A percentile compares a stretch with the other conserved stretches of the same genome.
phyloP scores from a whole-genome alignment of 2,797 vertebrate species.

The Anguilla pacifica region DNA sequence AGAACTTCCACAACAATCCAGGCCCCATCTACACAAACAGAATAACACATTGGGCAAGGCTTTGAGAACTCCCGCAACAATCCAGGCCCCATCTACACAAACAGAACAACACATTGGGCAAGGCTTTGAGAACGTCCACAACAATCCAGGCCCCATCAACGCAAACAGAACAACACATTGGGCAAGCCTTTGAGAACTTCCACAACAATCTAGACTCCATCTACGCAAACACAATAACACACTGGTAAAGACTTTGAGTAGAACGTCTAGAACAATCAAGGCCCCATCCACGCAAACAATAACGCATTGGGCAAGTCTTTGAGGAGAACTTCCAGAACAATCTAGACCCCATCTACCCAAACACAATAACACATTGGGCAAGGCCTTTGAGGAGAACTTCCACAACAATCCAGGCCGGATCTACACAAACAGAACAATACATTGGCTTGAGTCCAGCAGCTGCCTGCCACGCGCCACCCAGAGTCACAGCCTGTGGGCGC shows the following conservation, averaged over 20 bases:
- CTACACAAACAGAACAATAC: slow-evolving; percentile 67
- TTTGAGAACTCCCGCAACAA: slow-evolving; percentile 76
- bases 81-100: slow-evolving; percentile 74
- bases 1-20: slow-evolving; percentile 77
- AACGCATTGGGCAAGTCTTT: slow-evolving; percentile 66
- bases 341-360: slow-evolving; percentile 74
- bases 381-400: slow-evolving; percentile 74
- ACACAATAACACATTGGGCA: slow-evolving; percentile 61
- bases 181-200: slow-evolving; percentile 75
- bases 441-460: background rate
- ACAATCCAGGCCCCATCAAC: slow-evolving; percentile 77
- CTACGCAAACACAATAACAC: slow-evolving; percentile 67
- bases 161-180: slow-evolving; percentile 61
- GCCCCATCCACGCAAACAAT: slow-evolving; percentile 74
- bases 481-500: background rate
- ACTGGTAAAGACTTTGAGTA: slow-evolving; percentile 68
- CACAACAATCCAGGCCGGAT: slow-evolving; percentile 77
- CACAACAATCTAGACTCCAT: slow-evolving; percentile 78
- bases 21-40: slow-evolving; percentile 74
- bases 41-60: slow-evolving; percentile 65
- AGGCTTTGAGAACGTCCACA: slow-evolving; percentile 75
- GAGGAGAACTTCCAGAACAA: slow-evolving; percentile 74
- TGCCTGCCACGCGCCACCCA: background rate
- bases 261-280: slow-evolving; percentile 77
- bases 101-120: slow-evolving; percentile 66